Conservation (phyloP, 2,797 vertebrate genomes). For the Rhynchonycteris naso region DNA sequence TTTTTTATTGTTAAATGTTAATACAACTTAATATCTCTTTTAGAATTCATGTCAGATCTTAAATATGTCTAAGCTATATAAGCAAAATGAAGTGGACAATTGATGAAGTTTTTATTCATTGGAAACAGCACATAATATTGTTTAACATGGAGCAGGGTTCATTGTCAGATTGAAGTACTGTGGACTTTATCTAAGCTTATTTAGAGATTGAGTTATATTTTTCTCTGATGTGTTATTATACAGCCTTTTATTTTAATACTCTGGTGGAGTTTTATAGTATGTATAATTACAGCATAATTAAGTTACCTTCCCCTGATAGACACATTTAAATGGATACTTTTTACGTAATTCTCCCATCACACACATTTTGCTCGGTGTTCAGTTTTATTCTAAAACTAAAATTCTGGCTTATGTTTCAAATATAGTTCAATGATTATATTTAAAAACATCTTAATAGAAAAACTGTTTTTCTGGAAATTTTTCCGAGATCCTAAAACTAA, state of each 20-base stretch:
- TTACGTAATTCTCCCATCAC: background rate
- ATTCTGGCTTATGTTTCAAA: constrained; percentile 17
- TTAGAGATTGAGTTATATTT: background rate
- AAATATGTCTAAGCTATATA: background rate
- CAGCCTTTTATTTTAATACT: background rate
- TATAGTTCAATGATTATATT: background rate
- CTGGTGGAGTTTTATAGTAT: background rate
- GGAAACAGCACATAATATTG: background rate
- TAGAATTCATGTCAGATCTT: background rate
- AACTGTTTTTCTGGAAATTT: constrained; percentile 27
- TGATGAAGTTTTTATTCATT: background rate
- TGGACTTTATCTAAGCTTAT: background rate
- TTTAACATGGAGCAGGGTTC: background rate
- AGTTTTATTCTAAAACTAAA: constrained; percentile 31
- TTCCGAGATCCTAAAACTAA: constrained; percentile 7
- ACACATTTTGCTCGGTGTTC: background rate
- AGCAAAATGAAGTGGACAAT: background rate
- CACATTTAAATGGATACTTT: background rate
- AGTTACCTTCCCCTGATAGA: background rate
- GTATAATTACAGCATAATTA: background rate
- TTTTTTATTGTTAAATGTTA: background rate
- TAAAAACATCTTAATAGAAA: background rate
- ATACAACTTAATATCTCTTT: background rate
- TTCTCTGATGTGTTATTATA: background rate
- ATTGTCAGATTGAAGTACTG: background rate